A percentile compares a stretch with the other conserved stretches of the same genome.
Evolutionary conservation across 2,797 vertebrate species (phyloP).

Genomic region (Acipenser transmontanus): DNA sequence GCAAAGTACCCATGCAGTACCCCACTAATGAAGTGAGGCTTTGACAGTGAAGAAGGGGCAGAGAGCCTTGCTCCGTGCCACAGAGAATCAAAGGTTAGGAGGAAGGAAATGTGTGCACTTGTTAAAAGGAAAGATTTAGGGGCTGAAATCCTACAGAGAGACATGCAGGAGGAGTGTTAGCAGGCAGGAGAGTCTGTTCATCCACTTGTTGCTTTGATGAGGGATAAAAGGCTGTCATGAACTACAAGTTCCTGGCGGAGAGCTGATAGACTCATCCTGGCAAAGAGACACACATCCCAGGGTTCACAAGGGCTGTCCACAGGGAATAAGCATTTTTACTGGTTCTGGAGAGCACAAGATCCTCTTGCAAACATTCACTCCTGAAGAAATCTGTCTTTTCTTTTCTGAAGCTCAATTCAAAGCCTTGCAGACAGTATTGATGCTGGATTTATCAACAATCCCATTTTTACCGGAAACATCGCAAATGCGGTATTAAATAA

Average conservation of each 20-base stretch:
- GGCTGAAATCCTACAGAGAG: slow-evolving; percentile 52
- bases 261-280: slow-evolving; percentile 56
- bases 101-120: slow-evolving; percentile 66
- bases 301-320: slow-evolving; percentile 33
- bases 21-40: too few species aligned
- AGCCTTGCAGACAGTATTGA: slow-evolving; percentile 16
- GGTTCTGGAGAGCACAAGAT: slow-evolving; percentile 1
- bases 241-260: slow-evolving; percentile 54
- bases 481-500: slow-evolving; percentile 53
- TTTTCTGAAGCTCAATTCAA: not conserved
- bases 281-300: slow-evolving; percentile 33
- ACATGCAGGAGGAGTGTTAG: slow-evolving; percentile 44
- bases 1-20: too few species aligned
- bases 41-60: slow-evolving; percentile 1
- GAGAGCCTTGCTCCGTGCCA: slow-evolving; percentile 36
- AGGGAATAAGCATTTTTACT: slow-evolving; percentile 8
- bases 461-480: slow-evolving; percentile 23
- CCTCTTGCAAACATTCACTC: not conserved
- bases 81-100: slow-evolving; percentile 40
- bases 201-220: slow-evolving; percentile 86
- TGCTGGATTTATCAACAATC: slow-evolving; percentile 55
- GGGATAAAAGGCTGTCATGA: slow-evolving; percentile 75
- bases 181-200: slow-evolving; percentile 63
- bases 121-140: slow-evolving; percentile 79
- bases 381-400: not conserved